phyloP scores from a whole-genome alignment of 2,888 invertebrate species.

The Philopedon plagiatum region DNA sequence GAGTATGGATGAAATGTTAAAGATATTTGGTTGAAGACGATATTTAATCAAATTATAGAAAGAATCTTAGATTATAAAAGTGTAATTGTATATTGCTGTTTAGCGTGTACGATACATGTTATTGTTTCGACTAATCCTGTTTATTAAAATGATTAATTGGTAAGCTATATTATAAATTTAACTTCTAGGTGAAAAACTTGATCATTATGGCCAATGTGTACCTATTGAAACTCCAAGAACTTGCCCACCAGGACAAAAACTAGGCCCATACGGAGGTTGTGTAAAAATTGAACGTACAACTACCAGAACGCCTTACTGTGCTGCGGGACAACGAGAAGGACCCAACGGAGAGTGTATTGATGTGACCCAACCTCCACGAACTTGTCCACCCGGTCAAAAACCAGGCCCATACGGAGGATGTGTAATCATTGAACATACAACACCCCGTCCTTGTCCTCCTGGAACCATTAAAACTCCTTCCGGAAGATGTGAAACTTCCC shows the following conservation, averaged over 20 bases:
- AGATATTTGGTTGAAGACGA: too few relatives aligned
- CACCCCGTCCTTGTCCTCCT: slow-evolving; percentile 52
- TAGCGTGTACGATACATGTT: slow-evolving; percentile 35
- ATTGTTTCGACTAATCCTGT: slow-evolving; percentile 1
- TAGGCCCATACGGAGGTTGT: slow-evolving; percentile 31
- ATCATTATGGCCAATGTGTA: slow-evolving; percentile 55
- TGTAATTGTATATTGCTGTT: too few relatives aligned
- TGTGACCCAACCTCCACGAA: slow-evolving; percentile 39
- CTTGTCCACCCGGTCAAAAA: slow-evolving; percentile 15
- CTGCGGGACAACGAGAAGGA: slow-evolving; percentile 37
- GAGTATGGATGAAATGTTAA: too few relatives aligned
- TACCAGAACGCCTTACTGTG: slow-evolving; percentile 30
- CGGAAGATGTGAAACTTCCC: slow-evolving; percentile 52
- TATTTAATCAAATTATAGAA: too few relatives aligned
- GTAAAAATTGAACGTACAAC: slow-evolving; percentile 32
- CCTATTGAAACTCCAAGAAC: slow-evolving; percentile 21
- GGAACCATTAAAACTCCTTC: slow-evolving; percentile 53
- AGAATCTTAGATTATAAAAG: too few relatives aligned
- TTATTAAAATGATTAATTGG: too few relatives aligned
- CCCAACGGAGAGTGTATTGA: slow-evolving; percentile 57
- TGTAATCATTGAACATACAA: slow-evolving; percentile 26
- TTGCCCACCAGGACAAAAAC: slow-evolving; percentile 24
- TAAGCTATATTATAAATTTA: not conserved
- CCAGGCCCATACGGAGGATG: slow-evolving; percentile 15
- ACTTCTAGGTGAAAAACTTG: slow-evolving; percentile 28